A percentile compares a stretch with the other conserved stretches of the same genome.
phyloP scores from a whole-genome alignment of 2,113 vertebrate genomes.

The Nothoprocta perdicaria region DNA sequence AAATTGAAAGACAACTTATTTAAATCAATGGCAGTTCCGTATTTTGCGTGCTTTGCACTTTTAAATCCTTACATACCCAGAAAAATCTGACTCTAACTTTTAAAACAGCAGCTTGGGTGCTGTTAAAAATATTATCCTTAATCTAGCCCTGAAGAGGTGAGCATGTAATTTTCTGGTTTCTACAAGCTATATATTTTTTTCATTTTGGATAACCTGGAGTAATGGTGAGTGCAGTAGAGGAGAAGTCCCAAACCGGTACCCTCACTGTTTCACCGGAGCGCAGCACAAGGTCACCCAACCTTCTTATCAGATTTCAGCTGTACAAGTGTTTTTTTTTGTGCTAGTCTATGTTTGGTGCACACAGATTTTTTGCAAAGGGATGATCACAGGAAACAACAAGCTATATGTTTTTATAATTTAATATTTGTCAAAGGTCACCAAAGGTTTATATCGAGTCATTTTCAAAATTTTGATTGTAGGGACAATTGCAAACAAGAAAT shows the following conservation, averaged over 20 bases:
- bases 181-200: neutral
- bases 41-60: neutral
- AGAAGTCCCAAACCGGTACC: neutral
- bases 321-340: neutral
- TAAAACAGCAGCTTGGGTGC: neutral
- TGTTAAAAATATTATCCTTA: conserved; percentile 1
- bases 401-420: neutral
- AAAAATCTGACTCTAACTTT: neutral
- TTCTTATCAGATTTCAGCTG: conserved; percentile 8
- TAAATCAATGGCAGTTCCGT: neutral
- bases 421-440: neutral
- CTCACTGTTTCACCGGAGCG: conserved; percentile 17
- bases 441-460: neutral
- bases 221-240: neutral
- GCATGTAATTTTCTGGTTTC: conserved; percentile 2
- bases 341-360: neutral
- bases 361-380: neutral
- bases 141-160: neutral
- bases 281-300: conserved; percentile 2
- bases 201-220: neutral
- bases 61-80: neutral
- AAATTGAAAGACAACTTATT: neutral
- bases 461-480: neutral
- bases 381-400: neutral
- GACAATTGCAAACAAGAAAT: neutral